Percentiles rank a stretch among this genome's conserved stretches.
Evolutionary conservation across 2,888 invertebrate genomes (phyloP).

Genomic region (Tenthredo scrophulariae): DNA sequence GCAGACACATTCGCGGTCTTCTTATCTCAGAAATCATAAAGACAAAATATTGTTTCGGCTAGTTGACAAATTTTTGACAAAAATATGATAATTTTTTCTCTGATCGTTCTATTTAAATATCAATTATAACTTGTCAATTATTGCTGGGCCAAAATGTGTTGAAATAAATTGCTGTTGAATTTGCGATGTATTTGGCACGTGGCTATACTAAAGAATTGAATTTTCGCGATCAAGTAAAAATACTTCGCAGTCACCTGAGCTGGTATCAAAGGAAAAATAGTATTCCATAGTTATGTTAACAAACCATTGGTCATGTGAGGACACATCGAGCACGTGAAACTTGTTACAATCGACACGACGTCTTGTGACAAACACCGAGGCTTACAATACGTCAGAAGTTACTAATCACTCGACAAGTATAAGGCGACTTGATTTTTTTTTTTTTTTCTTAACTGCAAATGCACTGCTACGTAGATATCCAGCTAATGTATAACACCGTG

Average conservation of each 20-base stretch:
- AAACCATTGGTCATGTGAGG: slow-evolving; percentile 44
- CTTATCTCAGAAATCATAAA: neutral
- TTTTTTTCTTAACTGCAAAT: neutral
- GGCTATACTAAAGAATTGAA: neutral
- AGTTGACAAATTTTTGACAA: too few relatives aligned
- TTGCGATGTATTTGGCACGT: neutral
- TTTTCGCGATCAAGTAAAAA: slow-evolving; percentile 18
- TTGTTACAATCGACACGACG: slow-evolving; percentile 44
- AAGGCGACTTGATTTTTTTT: neutral
- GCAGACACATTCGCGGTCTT: neutral
- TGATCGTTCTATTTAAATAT: too few relatives aligned
- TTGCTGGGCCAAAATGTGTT: too few relatives aligned
- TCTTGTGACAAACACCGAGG: slow-evolving; percentile 50
- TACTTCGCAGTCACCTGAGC: neutral
- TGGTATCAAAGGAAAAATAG: slow-evolving; percentile 15
- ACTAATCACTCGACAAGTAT: slow-evolving; percentile 50
- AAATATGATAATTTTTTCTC: too few relatives aligned
- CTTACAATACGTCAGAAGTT: slow-evolving; percentile 42
- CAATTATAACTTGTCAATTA: too few relatives aligned
- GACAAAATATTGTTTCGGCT: neutral
- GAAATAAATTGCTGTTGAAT: neutral
- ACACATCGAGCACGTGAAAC: slow-evolving; percentile 45
- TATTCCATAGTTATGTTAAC: slow-evolving; percentile 35
- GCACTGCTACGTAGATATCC: neutral
- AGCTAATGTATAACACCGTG: neutral